Conservation (phyloP, 2,797 vertebrate species). For the Poecilia gillii region DNA sequence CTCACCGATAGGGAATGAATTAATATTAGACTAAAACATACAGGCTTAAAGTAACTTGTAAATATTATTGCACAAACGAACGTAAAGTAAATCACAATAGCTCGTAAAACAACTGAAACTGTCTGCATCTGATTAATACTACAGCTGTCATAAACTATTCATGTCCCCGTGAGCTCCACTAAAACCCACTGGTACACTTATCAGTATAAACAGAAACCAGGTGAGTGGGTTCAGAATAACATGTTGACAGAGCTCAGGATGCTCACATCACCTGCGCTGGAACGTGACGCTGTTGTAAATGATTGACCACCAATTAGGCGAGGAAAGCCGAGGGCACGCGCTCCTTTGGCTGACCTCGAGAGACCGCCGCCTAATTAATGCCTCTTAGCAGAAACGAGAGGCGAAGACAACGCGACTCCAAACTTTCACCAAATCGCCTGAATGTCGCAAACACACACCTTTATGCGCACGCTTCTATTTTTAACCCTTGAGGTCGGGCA, state of each 20-base stretch:
- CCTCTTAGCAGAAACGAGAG: conserved; percentile 37
- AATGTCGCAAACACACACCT: conserved; percentile 10
- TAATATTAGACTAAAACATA: background rate
- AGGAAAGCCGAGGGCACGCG: conserved; percentile 43
- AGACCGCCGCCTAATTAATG: conserved; percentile 48
- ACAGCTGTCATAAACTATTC: conserved; percentile 7
- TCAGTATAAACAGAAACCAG: conserved; percentile 37
- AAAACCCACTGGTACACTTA: conserved; percentile 21
- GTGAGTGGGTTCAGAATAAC: conserved; percentile 21
- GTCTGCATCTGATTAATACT: conserved; percentile 3
- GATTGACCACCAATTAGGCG: conserved; percentile 65
- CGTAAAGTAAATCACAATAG: background rate
- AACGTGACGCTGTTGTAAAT: conserved; percentile 79
- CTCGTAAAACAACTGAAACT: background rate
- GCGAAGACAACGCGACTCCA: conserved; percentile 31
- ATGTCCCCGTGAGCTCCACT: background rate
- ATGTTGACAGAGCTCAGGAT: conserved; percentile 24
- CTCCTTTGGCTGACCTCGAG: conserved; percentile 63
- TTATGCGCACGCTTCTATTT: conserved; percentile 1
- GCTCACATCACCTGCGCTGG: conserved; percentile 71
- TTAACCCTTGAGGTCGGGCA: background rate
- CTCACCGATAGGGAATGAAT: background rate
- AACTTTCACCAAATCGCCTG: conserved; percentile 25
- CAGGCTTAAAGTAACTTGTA: background rate
- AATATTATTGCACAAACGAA: background rate